Base-by-base conservation (phyloP, 2,797 vertebrate species). In the Lindbergichthys nudifrons region DNA sequence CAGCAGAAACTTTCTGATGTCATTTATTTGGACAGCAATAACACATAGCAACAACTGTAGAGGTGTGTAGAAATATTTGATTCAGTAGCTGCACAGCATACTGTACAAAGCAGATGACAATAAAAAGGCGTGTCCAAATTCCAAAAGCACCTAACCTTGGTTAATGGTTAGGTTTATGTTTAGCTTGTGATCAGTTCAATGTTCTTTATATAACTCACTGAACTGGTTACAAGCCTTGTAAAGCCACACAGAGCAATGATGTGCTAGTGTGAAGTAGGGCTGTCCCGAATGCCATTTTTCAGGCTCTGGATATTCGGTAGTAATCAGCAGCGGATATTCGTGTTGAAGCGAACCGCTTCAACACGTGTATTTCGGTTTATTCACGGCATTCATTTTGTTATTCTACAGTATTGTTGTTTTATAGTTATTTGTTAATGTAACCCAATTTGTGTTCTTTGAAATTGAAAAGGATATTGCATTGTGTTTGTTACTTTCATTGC, bases 201-300 rank as follows among this genome's bases (percentile, higher is more conserved):
- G 0, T 12, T 39, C 42, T 41, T 23, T 36, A 36, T 23, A 58
- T n/a, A 52, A 79, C 46, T 21, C 30, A 51, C 57, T 47, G 51
- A 70, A 70, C 56, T 10, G 21, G 61, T 66, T 61, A 62, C 48
- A 19, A 6, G 15, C 32, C 32, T 36, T 36, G 32, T 8, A 36
- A 7, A 36, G 8, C 32, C 32, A 36, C 32, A 36, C 8, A 36
- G 32, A 36, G 32, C 32, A 36, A 36, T 9, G 7, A 36, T 36
- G 32, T 36, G 8, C 32, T 36, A 36, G 32, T 36, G 32, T 21
- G 43, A 48, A 58, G 32, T 23, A 23, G 23, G 23, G 23, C 23
- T 23, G 23, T 23, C 23, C 23, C 21, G 3, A 23, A 23, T 23
- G 23, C 23, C 23, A 23, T 3, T 23, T 23, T 23, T 3, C 23